These are phyloP conservation scores for Drosophila murphyi DNA, from an alignment of 1,140 invertebrate genomes.

Conservation along the genomic window DNA sequence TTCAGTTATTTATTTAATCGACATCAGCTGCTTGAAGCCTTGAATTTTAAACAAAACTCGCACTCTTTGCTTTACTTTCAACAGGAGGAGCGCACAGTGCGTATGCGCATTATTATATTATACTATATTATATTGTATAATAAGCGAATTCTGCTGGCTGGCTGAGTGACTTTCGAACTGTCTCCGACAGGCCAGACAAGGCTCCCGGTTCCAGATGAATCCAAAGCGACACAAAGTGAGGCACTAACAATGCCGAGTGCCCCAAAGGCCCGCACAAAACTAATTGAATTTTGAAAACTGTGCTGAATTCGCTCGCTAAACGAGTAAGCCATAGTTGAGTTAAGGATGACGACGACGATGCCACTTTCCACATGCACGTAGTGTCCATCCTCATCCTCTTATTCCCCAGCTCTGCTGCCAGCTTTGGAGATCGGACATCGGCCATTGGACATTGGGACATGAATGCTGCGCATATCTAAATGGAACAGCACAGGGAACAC, in stretches of 20 bases:
- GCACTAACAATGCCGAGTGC: slow-evolving; percentile 45
- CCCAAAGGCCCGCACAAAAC: slow-evolving; percentile 67
- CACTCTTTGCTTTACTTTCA: too few species aligned
- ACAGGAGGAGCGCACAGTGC: slow-evolving; percentile 44
- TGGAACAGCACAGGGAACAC: slow-evolving; percentile 30
- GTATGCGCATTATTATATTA: slow-evolving; percentile 56
- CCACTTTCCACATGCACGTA: slow-evolving; percentile 55
- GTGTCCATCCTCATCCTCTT: not conserved
- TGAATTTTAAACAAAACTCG: slow-evolving; percentile 63
- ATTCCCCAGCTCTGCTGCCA: not conserved
- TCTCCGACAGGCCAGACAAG: slow-evolving; percentile 13
- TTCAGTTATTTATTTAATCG: slow-evolving; percentile 77
- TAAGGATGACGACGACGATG: slow-evolving; percentile 18
- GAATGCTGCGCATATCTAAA: slow-evolving; percentile 21
- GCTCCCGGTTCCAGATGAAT: not conserved
- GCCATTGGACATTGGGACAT: not conserved
- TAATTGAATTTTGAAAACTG: slow-evolving; percentile 80
- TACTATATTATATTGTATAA: slow-evolving; percentile 9
- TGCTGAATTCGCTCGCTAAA: slow-evolving; percentile 79
- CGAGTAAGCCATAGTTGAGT: slow-evolving; percentile 74
- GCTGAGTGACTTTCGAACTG: slow-evolving; percentile 41
- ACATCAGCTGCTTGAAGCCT: slow-evolving; percentile 59
- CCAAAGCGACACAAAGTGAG: slow-evolving; percentile 16
- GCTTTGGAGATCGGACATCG: too few species aligned
- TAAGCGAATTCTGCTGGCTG: too few species aligned